Evolutionary conservation across 2,888 invertebrate species (phyloP), one percentile per base, ranked within the genome.

Genomic region (Drosophila anomalipes): DNA sequence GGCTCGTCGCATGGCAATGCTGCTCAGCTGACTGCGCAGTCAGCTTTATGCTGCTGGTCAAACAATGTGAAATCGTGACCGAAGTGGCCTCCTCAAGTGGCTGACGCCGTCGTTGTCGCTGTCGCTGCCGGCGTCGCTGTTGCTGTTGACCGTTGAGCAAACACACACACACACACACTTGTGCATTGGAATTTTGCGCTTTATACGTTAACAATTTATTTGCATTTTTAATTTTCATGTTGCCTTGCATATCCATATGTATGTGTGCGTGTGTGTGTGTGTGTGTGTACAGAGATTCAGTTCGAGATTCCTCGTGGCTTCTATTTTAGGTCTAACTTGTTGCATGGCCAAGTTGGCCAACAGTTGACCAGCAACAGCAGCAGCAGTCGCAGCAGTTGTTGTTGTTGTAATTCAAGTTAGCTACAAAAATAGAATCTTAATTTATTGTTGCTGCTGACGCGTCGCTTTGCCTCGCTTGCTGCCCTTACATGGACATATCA

Each of bases 191-290:
- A 91, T 87, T 89, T 84, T 83, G 89, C 78, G 76, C 82, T 80
- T 79, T 86, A 74, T 83, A 79, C 89, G 79, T 87, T 89, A 84
- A 91, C 87, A 89, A 89, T 87, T 91, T 91, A 87, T 87, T 87
- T 91, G 86, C 86, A 87, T 87, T 87, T 91, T 87, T 91, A 87
- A 87, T 87, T 91, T 91, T 87, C 85, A 87, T 91, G 89, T 90
- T 69, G 58, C 73, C 65, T 59, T 41, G 47, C 65, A n/a, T 49
- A 49, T 52, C 14, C 44, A 35, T 66, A 22, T 47, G 33, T 53
- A 41, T 49, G 41, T 44, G 64, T 14, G 14, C 16, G 35, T 14
- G 32, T 44, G 47, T 53, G 41, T 28, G 53, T 61, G 66, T 74
- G 70, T 70, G 56, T 49, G 51, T 53, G 67, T 44, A 39, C 14